phyloP scores from a whole-genome alignment of 2,888 invertebrate species.

The Stenchaetothrips biformis region DNA sequence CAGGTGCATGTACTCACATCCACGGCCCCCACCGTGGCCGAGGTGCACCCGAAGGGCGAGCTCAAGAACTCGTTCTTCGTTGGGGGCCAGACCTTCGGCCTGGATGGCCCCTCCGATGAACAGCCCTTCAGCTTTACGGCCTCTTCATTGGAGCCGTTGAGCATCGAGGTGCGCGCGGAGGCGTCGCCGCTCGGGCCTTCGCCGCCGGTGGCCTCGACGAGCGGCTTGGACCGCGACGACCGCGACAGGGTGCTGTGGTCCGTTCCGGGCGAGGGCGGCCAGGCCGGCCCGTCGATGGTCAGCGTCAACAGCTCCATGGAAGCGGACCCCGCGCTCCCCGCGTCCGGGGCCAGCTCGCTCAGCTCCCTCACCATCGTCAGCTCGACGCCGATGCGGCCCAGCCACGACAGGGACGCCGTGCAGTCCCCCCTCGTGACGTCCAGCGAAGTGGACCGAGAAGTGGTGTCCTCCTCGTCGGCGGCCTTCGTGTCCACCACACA shows the following conservation, averaged over 20 bases:
- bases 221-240: background rate
- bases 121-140: constrained; percentile 16
- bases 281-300: background rate
- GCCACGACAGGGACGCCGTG: background rate
- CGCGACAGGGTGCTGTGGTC: constrained; percentile 7
- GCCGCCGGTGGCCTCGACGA: constrained; percentile 57
- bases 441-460: constrained; percentile 6
- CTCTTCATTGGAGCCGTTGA: constrained; percentile 29
- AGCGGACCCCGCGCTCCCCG: background rate
- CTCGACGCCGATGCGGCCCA: constrained; percentile 4
- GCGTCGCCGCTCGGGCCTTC: constrained; percentile 52
- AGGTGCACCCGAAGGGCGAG: background rate
- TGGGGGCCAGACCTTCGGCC: background rate
- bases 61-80: constrained; percentile 13
- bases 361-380: background rate
- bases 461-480: background rate
- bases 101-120: background rate
- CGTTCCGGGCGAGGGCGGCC: background rate
- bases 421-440: constrained; percentile 35
- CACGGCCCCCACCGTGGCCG: constrained; percentile 13
- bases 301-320: background rate
- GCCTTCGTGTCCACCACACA: background rate
- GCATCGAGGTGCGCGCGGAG: constrained; percentile 38
- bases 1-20: constrained; percentile 3
- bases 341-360: background rate